A percentile compares a stretch with the other conserved stretches of the same genome.
These are phyloP conservation scores for Xyliphius kryptos DNA, from an alignment of 2,113 vertebrate species.

Conservation along the genomic window DNA sequence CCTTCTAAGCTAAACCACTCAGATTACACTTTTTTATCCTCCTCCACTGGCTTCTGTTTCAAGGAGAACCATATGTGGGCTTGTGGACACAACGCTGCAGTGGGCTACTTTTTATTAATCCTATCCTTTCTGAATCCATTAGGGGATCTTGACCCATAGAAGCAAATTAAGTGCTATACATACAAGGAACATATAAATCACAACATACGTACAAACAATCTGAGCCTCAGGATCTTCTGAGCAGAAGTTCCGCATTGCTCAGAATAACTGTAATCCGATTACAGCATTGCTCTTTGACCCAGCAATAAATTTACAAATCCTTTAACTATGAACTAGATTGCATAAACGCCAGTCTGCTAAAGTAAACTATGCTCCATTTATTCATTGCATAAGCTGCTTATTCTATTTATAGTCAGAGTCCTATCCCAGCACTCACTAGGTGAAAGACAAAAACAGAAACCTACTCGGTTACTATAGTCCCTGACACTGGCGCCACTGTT, in stretches of 20 bases:
- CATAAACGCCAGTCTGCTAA: too few relatives aligned
- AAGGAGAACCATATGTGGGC: constrained; percentile 22
- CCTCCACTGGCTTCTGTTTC: constrained; percentile 3
- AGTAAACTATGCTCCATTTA: too few relatives aligned
- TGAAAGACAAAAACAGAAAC: too few relatives aligned
- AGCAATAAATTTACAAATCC: too few relatives aligned
- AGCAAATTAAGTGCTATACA: background rate
- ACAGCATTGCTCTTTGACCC: too few relatives aligned
- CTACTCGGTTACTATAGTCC: too few relatives aligned
- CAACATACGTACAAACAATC: background rate
- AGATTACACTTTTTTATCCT: constrained; percentile 28
- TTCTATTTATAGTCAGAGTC: too few relatives aligned
- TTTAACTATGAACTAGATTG: too few relatives aligned
- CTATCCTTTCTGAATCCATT: constrained; percentile 15
- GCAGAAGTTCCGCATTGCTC: background rate
- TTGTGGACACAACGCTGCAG: constrained; percentile 5
- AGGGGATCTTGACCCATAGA: constrained; percentile 11
- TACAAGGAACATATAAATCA: constrained; percentile 6
- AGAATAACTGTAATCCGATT: background rate
- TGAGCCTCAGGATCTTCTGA: background rate
- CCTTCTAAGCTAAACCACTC: constrained; percentile 1
- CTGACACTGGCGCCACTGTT: too few relatives aligned
- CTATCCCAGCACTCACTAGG: too few relatives aligned
- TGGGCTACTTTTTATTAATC: constrained; percentile 31
- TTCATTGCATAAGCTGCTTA: too few relatives aligned